phyloP scores from a whole-genome alignment of 2,888 invertebrate species.

The Baronia brevicornis region DNA sequence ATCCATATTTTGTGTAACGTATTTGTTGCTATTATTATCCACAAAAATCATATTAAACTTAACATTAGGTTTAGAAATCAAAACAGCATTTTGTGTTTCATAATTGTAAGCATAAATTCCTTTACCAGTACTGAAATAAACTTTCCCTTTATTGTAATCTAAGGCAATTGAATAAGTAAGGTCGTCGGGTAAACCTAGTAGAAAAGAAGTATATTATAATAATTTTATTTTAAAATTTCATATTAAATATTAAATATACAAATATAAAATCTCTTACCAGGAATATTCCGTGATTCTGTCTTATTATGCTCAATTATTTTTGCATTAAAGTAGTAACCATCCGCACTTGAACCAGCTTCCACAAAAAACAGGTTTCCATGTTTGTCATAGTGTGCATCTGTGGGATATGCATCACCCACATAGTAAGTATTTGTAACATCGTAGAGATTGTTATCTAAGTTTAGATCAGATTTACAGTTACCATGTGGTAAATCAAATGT shows the following conservation, averaged over 20 bases:
- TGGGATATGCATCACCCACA: constrained; percentile 40
- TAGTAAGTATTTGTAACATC: constrained; percentile 37
- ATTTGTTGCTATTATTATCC: constrained; percentile 56
- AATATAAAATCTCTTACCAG: constrained; percentile 33
- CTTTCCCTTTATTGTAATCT: constrained; percentile 41
- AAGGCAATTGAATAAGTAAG: constrained; percentile 54
- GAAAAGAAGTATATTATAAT: not conserved
- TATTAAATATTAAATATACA: not conserved
- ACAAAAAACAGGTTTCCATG: constrained; percentile 57
- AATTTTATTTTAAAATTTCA: too few relatives aligned
- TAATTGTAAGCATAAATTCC: constrained; percentile 52
- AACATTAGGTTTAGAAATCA: constrained; percentile 33
- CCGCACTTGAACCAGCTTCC: constrained; percentile 32
- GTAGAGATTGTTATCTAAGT: constrained; percentile 44
- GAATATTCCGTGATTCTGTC: constrained; percentile 32
- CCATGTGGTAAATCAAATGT: constrained; percentile 46
- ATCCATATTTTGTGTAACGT: constrained; percentile 44
- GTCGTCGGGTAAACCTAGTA: constrained; percentile 47
- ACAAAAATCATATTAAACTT: constrained; percentile 51
- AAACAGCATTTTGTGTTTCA: constrained; percentile 34
- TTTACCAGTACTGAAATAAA: constrained; percentile 54
- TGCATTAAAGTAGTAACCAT: constrained; percentile 44
- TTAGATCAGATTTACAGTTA: constrained; percentile 38
- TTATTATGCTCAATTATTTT: constrained; percentile 39
- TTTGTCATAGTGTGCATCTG: constrained; percentile 51